Conservation (phyloP, 2,888 invertebrate species). For the Orgyia antiqua region DNA sequence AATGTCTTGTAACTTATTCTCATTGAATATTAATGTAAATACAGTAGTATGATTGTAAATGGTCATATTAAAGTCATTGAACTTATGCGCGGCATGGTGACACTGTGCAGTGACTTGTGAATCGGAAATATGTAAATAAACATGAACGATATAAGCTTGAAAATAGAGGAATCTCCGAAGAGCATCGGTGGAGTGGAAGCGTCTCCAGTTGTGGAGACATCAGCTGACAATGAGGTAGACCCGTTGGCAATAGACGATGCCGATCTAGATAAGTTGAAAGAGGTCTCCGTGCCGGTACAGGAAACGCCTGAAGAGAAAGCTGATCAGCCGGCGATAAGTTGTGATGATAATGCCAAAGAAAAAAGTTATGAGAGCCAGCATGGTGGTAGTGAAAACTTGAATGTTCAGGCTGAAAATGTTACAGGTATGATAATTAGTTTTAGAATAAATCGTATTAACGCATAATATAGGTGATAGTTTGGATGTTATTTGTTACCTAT, state of each 20-base stretch:
- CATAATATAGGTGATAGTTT: too few species aligned
- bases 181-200: slow-evolving; percentile 44
- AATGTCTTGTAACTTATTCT: slow-evolving; percentile 12
- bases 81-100: slow-evolving; percentile 63
- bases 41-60: slow-evolving; percentile 40
- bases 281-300: slow-evolving; percentile 22
- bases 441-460: too few species aligned
- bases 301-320: slow-evolving; percentile 30
- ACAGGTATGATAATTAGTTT: slow-evolving; percentile 1
- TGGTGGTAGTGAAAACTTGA: slow-evolving; percentile 35
- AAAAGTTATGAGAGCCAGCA: slow-evolving; percentile 44
- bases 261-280: slow-evolving; percentile 35
- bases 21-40: slow-evolving; percentile 19
- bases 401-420: slow-evolving; percentile 24
- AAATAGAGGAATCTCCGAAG: slow-evolving; percentile 67
- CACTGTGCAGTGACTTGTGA: slow-evolving; percentile 55
- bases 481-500: neutral
- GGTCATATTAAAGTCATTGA: slow-evolving; percentile 59
- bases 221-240: slow-evolving; percentile 56
- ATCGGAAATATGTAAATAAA: slow-evolving; percentile 76
- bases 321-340: slow-evolving; percentile 44
- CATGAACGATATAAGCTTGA: slow-evolving; percentile 74
- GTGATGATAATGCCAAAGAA: slow-evolving; percentile 76
- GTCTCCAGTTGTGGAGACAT: slow-evolving; percentile 41
- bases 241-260: slow-evolving; percentile 57